Evolutionary conservation across 2,797 vertebrate species (phyloP).

Genomic region (Enteromius viviparus): DNA sequence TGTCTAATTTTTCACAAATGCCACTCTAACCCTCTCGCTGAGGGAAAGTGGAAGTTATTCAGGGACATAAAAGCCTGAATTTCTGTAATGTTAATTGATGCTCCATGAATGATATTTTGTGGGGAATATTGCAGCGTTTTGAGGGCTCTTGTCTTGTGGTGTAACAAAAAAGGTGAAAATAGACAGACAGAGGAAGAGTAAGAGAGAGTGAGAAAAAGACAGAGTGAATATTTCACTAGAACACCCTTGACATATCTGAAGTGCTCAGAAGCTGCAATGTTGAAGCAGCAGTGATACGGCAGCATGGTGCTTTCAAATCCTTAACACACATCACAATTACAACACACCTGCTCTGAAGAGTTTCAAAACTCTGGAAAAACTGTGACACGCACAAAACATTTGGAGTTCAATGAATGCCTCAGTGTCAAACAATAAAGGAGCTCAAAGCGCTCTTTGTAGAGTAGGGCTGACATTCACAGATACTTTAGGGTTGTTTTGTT

Average conservation of each 20-base stretch:
- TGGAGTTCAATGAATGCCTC: constrained; percentile 1
- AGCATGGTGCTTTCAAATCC: constrained; percentile 41
- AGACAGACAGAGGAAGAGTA: not conserved
- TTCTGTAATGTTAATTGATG: constrained; percentile 2
- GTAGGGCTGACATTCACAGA: constrained; percentile 25
- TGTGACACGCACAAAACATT: constrained; percentile 29
- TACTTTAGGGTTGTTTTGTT: not conserved
- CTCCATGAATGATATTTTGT: not conserved
- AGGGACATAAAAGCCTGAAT: constrained; percentile 8
- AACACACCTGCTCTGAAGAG: constrained; percentile 22
- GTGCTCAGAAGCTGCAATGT: not conserved
- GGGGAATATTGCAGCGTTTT: not conserved
- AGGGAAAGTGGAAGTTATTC: constrained; percentile 17
- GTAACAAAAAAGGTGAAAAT: constrained; percentile 26
- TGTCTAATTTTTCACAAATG: not conserved
- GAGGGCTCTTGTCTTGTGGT: constrained; percentile 36
- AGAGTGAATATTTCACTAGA: constrained; percentile 16
- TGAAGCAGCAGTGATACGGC: constrained; percentile 18
- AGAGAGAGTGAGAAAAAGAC: not conserved
- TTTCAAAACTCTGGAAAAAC: not conserved
- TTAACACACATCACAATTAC: constrained; percentile 35
- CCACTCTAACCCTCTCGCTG: not conserved
- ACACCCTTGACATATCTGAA: constrained; percentile 16
- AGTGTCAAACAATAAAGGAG: not conserved
- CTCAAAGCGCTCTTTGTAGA: not conserved